These are phyloP conservation scores for Cyclopterus lumpus DNA, from an alignment of 2,797 vertebrate genomes.

Conservation along the genomic window DNA sequence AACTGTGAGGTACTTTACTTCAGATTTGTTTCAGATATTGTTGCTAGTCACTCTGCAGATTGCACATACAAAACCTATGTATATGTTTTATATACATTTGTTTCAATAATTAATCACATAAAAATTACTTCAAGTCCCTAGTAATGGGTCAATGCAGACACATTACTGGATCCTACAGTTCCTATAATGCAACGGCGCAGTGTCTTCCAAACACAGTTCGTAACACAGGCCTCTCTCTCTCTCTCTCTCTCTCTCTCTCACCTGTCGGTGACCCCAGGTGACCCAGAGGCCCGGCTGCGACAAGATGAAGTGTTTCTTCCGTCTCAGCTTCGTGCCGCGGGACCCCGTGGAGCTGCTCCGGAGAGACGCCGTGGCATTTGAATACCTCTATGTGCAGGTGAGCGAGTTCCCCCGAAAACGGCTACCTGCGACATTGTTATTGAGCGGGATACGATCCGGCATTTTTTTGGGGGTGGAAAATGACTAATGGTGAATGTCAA, in stretches of 20 bases:
- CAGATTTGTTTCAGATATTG: not conserved
- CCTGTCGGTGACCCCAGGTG: conserved; percentile 82
- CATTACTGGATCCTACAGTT: too few relatives aligned
- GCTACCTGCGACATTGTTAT: not conserved
- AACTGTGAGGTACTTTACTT: not conserved
- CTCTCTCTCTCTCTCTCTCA: not conserved
- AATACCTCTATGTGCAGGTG: conserved; percentile 92
- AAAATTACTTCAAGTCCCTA: too few relatives aligned
- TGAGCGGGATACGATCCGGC: too few relatives aligned
- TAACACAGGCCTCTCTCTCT: too few relatives aligned
- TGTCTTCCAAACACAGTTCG: too few relatives aligned
- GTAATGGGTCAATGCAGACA: too few relatives aligned
- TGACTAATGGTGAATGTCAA: conserved; percentile 2
- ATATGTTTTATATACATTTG: too few relatives aligned
- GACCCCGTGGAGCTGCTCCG: conserved; percentile 96
- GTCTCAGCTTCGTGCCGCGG: conserved; percentile 96
- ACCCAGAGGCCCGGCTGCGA: conserved; percentile 94
- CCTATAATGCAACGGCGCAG: too few relatives aligned
- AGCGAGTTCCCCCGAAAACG: not conserved
- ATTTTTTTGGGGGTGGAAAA: not conserved
- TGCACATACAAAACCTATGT: too few relatives aligned
- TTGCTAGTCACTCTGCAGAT: too few relatives aligned
- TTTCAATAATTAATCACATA: too few relatives aligned
- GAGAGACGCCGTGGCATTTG: conserved; percentile 94
- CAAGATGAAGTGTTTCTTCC: conserved; percentile 98